Conservation (phyloP, 2,113 vertebrate species). For the Stegostoma tigrinum region DNA sequence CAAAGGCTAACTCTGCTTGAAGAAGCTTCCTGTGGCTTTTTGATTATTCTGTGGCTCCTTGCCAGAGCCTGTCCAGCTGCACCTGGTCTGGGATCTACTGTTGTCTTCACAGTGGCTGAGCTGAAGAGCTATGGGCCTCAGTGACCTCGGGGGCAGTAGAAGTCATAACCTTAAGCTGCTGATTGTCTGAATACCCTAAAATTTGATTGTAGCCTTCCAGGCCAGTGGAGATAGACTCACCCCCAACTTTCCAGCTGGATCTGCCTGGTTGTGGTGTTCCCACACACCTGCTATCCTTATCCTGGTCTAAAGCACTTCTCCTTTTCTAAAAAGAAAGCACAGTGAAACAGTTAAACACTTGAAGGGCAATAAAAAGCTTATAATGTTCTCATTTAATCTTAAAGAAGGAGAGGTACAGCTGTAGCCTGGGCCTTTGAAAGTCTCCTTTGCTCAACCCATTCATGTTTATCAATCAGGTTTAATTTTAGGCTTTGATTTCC, state of each 20-base stretch:
- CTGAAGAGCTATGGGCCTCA: background rate
- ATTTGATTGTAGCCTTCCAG: background rate
- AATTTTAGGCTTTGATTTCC: slow-evolving; percentile 8
- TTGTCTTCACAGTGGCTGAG: background rate
- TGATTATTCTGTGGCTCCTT: background rate
- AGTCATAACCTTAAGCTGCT: background rate
- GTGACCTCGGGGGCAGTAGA: background rate
- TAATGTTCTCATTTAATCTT: background rate
- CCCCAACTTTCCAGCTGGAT: background rate
- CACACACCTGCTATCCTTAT: background rate
- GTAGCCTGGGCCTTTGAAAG: background rate
- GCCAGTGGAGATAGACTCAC: background rate
- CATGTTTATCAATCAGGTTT: slow-evolving; percentile 1
- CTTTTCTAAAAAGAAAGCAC: background rate
- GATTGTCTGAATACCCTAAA: background rate
- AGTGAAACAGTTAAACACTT: background rate
- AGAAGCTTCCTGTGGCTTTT: background rate
- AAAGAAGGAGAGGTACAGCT: background rate
- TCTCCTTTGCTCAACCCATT: background rate
- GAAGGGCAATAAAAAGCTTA: background rate
- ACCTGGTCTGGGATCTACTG: background rate
- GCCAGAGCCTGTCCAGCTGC: background rate
- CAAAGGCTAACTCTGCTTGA: background rate
- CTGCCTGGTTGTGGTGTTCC: background rate
- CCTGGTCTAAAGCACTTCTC: background rate